Conservation (phyloP, 2,888 invertebrate species). For the Malachius bipustulatus region DNA sequence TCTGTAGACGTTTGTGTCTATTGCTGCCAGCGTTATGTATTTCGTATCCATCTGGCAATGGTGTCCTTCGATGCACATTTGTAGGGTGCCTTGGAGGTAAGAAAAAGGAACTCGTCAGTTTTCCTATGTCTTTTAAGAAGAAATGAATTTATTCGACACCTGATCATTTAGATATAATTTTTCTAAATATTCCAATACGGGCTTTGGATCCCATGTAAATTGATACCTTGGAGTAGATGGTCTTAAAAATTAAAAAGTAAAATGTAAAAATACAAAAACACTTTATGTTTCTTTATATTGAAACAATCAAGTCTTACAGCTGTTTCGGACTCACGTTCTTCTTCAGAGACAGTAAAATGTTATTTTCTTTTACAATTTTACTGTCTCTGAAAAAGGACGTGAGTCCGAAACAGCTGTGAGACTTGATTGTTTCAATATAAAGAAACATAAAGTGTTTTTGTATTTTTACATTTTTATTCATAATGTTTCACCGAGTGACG, state of each 20-base stretch:
- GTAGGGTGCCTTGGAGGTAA: conserved; percentile 11
- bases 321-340: too few species aligned
- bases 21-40: conserved; percentile 12
- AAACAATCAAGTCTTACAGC: too few species aligned
- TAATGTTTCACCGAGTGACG: neutral
- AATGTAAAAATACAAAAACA: too few species aligned
- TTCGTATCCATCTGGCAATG: conserved; percentile 9
- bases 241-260: too few species aligned
- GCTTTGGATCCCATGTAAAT: conserved; percentile 18
- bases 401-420: too few species aligned
- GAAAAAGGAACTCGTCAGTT: conserved; percentile 5
- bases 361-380: conserved; percentile 6
- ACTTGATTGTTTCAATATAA: too few species aligned
- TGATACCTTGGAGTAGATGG: conserved; percentile 17
- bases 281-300: too few species aligned
- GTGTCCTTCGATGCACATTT: conserved; percentile 9
- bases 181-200: conserved; percentile 17
- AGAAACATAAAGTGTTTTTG: too few species aligned
- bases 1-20: conserved; percentile 14
- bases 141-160: conserved; percentile 11
- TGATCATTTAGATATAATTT: conserved; percentile 14
- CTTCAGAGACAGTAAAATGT: conserved; percentile 13
- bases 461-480: conserved; percentile 15
- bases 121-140: conserved; percentile 10
- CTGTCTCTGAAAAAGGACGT: too few species aligned